A percentile compares a stretch with the other conserved stretches of the same genome.
Evolutionary conservation across 2,113 vertebrate species (phyloP).

Genomic region (Eidolon helvum): DNA sequence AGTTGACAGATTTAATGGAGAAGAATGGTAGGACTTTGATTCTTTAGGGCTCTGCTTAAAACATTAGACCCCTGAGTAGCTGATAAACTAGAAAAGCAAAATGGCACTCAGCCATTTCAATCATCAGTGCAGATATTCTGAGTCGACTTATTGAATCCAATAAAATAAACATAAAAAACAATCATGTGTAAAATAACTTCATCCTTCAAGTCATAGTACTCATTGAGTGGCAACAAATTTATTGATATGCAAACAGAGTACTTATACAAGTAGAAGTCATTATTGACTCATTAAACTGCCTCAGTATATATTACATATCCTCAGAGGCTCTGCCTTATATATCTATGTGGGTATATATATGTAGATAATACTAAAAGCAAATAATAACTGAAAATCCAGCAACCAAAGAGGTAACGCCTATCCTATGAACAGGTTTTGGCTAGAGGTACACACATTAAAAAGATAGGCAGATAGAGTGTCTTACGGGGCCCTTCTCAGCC

Average conservation of each 20-base stretch:
- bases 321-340: background rate
- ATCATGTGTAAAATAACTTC: background rate
- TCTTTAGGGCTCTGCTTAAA: background rate
- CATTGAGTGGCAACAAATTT: background rate
- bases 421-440: background rate
- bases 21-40: background rate
- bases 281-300: background rate
- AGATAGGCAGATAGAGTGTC: background rate
- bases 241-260: background rate
- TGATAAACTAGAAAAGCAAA: conserved; percentile 27
- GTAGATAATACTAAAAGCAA: background rate
- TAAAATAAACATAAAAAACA: background rate
- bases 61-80: background rate
- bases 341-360: background rate
- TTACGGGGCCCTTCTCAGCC: background rate
- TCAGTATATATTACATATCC: background rate
- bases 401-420: background rate
- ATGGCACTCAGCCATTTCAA: background rate
- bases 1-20: background rate
- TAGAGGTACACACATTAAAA: background rate
- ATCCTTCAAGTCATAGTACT: background rate
- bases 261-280: background rate
- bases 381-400: background rate
- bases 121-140: background rate
- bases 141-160: background rate